phyloP scores from a whole-genome alignment of 2,888 invertebrate genomes.

The Pyrrhopygopsis socrates region DNA sequence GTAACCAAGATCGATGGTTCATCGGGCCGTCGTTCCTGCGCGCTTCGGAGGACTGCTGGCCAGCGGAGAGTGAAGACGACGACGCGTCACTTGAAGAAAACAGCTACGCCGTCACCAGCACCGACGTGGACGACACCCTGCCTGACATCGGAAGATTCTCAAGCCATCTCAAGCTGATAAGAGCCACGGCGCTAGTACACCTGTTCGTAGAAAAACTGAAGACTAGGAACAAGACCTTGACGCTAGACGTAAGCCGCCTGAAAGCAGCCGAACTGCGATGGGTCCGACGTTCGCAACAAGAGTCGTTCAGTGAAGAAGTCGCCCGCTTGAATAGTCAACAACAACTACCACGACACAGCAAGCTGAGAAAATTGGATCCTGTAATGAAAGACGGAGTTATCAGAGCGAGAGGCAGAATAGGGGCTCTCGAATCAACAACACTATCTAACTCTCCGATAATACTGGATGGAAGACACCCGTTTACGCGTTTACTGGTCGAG shows the following conservation, averaged over 20 bases:
- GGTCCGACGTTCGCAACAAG: too few species aligned
- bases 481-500: background rate
- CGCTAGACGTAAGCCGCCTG: too few species aligned
- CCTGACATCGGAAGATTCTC: background rate
- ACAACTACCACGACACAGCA: too few species aligned
- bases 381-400: background rate
- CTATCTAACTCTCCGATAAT: background rate
- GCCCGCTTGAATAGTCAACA: too few species aligned
- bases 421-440: background rate
- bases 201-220: too few species aligned
- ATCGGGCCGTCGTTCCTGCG: background rate
- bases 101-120: too few species aligned
- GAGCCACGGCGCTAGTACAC: too few species aligned
- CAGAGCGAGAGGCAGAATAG: background rate
- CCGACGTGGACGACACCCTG: background rate
- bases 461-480: background rate
- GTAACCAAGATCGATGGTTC: background rate
- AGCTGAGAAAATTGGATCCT: background rate
- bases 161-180: background rate
- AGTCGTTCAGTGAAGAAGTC: too few species aligned
- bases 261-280: too few species aligned
- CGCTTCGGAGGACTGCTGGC: background rate
- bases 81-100: too few species aligned
- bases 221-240: too few species aligned
- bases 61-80: background rate